Conservation (phyloP, 2,113 vertebrate species). For the Felis chaus region DNA sequence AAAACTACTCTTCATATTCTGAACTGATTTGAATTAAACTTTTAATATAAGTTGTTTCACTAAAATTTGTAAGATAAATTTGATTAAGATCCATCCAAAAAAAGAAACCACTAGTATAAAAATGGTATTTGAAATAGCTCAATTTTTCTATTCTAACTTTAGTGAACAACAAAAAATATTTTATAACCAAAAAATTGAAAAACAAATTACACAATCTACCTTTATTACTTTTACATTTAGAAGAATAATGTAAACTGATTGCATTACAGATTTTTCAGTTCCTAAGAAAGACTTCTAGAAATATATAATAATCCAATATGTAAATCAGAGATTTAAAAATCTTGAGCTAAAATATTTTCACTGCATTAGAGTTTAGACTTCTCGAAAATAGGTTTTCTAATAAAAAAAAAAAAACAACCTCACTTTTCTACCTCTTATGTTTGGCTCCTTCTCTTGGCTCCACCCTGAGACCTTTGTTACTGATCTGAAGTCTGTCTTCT, state of each 20-base stretch:
- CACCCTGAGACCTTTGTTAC: background rate
- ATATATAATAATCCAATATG: background rate
- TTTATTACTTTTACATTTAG: background rate
- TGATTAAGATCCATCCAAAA: background rate
- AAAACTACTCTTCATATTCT: background rate
- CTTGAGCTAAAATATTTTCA: background rate
- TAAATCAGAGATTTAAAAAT: background rate
- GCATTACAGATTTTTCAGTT: background rate
- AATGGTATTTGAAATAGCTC: background rate
- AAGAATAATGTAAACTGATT: background rate
- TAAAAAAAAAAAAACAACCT: background rate
- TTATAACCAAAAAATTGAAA: background rate
- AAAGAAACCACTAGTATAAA: background rate
- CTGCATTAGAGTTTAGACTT: background rate
- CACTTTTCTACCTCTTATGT: background rate
- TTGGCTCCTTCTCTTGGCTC: background rate
- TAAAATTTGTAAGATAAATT: background rate
- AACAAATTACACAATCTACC: background rate
- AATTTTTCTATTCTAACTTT: background rate
- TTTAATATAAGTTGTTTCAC: background rate
- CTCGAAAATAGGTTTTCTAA: background rate
- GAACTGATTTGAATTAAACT: conserved; percentile 14
- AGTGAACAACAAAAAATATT: background rate
- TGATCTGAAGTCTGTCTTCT: background rate
- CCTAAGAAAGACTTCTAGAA: background rate